A percentile compares a stretch with the other conserved stretches of the same genome.
phyloP scores from a whole-genome alignment of 1,140 invertebrate genomes.

The Holotrichia oblita region DNA sequence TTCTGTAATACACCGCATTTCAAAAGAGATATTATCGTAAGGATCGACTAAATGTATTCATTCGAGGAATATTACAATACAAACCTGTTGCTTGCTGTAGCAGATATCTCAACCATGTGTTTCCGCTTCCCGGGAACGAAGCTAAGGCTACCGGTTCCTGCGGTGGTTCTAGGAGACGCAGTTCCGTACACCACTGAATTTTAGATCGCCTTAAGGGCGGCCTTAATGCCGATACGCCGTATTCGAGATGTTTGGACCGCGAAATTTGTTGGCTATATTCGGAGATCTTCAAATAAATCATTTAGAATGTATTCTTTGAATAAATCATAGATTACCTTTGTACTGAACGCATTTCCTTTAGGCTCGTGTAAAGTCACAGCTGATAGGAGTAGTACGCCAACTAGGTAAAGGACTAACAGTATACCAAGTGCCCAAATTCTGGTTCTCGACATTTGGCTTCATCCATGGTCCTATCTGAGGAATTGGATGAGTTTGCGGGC shows the following conservation, averaged over 20 bases:
- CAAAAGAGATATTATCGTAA: too few species aligned
- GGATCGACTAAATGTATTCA: not conserved
- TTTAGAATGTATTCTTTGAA: not conserved
- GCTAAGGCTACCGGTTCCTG: constrained; percentile 69
- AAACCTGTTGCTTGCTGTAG: constrained; percentile 80
- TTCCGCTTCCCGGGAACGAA: constrained; percentile 82
- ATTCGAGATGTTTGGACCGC: constrained; percentile 50
- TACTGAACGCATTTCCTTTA: constrained; percentile 41
- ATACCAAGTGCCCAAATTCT: constrained; percentile 65
- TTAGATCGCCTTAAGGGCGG: constrained; percentile 55
- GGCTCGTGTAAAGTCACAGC: constrained; percentile 66
- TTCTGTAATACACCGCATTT: too few species aligned
- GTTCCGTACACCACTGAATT: constrained; percentile 64
- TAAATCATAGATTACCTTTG: not conserved
- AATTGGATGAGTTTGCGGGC: not conserved
- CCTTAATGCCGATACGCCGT: constrained; percentile 49
- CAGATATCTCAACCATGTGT: constrained; percentile 82
- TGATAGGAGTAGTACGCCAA: constrained; percentile 66
- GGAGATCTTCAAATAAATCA: constrained; percentile 39
- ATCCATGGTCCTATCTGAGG: constrained; percentile 50
- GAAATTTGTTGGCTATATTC: constrained; percentile 44
- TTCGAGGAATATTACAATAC: constrained; percentile 25
- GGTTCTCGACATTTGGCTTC: constrained; percentile 62
- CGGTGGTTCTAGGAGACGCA: constrained; percentile 60
- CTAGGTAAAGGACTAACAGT: constrained; percentile 65